A percentile compares a stretch with the other conserved stretches of the same genome.
These are phyloP conservation scores for Cephalopholis sonnerati DNA, from an alignment of 2,113 vertebrate genomes.

Conservation along the genomic window DNA sequence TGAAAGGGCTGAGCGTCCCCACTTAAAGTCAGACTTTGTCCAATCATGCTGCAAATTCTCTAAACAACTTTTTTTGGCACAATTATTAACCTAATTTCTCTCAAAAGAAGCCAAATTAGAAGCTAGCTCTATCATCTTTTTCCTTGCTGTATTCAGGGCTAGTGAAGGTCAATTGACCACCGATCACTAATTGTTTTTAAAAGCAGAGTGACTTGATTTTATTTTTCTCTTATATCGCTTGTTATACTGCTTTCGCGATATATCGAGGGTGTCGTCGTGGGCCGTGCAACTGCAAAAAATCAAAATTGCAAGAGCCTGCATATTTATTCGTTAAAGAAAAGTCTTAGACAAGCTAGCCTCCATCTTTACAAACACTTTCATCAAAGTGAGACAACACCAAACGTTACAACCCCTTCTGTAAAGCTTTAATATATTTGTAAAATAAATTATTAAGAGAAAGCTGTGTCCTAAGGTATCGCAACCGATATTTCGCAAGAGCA, in stretches of 20 bases:
- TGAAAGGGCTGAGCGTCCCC: slow-evolving; percentile 74
- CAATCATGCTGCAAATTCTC: slow-evolving; percentile 34
- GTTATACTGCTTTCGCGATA: background rate
- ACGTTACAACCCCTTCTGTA: background rate
- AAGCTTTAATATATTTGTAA: background rate
- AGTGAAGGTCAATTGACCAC: background rate
- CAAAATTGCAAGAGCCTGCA: background rate
- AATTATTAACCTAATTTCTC: slow-evolving; percentile 20
- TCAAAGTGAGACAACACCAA: background rate
- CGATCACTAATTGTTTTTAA: background rate
- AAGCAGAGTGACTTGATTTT: background rate
- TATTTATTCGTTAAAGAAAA: background rate
- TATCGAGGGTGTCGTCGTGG: background rate
- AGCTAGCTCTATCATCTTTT: background rate
- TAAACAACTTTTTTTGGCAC: slow-evolving; percentile 21
- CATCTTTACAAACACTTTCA: background rate
- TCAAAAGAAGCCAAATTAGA: slow-evolving; percentile 2
- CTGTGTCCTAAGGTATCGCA: background rate
- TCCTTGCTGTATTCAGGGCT: slow-evolving; percentile 20
- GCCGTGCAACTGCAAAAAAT: background rate
- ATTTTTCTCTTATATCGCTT: background rate
- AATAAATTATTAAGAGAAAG: background rate
- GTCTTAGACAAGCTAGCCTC: background rate
- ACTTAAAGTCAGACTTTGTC: slow-evolving; percentile 69
- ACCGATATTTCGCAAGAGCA: background rate